phyloP scores from a whole-genome alignment of 2,797 vertebrate genomes.

The Trachops cirrhosus region DNA sequence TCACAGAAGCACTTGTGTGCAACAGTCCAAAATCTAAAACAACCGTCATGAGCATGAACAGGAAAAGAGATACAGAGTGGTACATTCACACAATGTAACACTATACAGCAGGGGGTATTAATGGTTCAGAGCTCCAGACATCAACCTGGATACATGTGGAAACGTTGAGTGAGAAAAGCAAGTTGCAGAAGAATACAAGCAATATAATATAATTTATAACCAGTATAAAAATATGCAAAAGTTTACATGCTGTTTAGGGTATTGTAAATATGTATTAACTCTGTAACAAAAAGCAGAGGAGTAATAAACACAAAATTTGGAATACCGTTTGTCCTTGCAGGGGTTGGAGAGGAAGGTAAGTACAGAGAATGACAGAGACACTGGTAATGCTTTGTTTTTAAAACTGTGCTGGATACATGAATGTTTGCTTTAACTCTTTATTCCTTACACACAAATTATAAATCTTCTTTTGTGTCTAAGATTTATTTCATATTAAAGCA shows the following conservation, averaged over 20 bases:
- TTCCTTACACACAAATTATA: not conserved
- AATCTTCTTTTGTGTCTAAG: not conserved
- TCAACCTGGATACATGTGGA: not conserved
- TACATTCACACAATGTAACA: not conserved
- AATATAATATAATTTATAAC: not conserved
- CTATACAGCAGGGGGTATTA: not conserved
- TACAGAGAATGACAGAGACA: not conserved
- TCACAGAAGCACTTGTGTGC: not conserved
- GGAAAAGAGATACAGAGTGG: not conserved
- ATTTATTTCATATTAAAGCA: conserved; percentile 19
- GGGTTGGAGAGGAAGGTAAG: not conserved
- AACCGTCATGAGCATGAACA: not conserved
- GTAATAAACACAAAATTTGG: not conserved
- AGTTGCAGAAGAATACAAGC: not conserved
- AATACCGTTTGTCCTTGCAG: not conserved
- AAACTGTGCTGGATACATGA: not conserved
- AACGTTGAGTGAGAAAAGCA: not conserved
- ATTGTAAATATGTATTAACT: not conserved
- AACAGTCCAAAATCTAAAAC: not conserved
- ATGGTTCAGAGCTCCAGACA: not conserved
- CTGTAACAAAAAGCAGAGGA: not conserved
- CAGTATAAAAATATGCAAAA: not conserved
- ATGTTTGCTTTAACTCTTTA: not conserved
- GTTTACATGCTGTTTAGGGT: not conserved
- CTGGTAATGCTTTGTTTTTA: not conserved